Base-by-base conservation (phyloP, 2,888 invertebrate species). In the Drosophila parthenogenetica region DNA sequence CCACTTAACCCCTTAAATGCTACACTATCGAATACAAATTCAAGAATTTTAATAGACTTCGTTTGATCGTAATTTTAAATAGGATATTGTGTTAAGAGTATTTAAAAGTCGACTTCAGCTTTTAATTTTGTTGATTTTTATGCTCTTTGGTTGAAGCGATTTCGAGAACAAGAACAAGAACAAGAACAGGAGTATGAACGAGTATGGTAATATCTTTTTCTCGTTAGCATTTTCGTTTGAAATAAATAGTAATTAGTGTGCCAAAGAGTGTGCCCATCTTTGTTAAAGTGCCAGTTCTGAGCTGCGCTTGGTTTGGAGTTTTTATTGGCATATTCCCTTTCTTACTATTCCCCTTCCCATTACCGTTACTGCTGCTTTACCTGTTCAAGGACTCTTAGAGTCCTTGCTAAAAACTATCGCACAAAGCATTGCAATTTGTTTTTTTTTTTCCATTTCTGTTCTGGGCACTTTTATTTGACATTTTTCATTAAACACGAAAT, bases 141-240 rank as follows among this genome's bases (percentile, higher is more conserved):
- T 69, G 66, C 64, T 73, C 61, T 45, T 43, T 17, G 11, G 16
- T 29, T 62, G n/a, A 14, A 40, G 14, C 14, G 14, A 25, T 22
- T n/a, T n/a, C n/a, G n/a, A n/a, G n/a, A 22, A 45, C 45, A 8
- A 46, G 22, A 14, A 39, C n/a, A n/a, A n/a, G 13, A 39, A 40
- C 13, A 13, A 53, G 53, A 14, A 40, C 16, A 40, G 54, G 63
- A 11, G 11, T 11, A 32, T 32, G 32, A 32, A 29, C 17, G 29
- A 59, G 63, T 48, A 84, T 77, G 89, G 79, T 81, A 87, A 89
- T 87, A 84, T 85, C 81, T 81, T 88, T 71, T 71, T 81, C 84
- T 85, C 87, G 84, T 85, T 89, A 89, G 87, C 89, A 89, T 85
- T 84, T 89, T 89, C 81, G 85, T 85, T 87, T 81, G 79, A 89